Evolutionary conservation across 1,140 invertebrate genomes (phyloP), one percentile per base, ranked within the genome.

Genomic region (Drosophila oshimai): DNA sequence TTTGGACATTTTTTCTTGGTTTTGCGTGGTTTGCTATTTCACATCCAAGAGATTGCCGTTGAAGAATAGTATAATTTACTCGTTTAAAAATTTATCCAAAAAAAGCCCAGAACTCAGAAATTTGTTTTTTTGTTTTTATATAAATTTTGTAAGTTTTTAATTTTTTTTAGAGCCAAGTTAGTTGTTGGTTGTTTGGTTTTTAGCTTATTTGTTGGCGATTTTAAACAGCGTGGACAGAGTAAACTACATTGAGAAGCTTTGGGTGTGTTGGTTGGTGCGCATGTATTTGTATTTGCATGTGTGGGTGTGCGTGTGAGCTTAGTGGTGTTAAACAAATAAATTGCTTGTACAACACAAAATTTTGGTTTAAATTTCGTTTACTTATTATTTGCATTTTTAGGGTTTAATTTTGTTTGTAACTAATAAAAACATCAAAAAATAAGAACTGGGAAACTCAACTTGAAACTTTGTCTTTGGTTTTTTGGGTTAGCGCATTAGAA

Each of bases 81-180:
- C 28, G 13, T 10, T 62, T 62, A 33, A 33, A 28, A 17, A 42
- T 53, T 68, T 39, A 24, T 54, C 49, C 47, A 65, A 90, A 90
- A 89, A 90, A 90, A 87, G 89, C 89, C 89, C 89, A 90, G 89
- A 90, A 90, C 89, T 90, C 84, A 83, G 74, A 90, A 90, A 90
- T 83, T 90, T 90, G 83, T 86, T 90, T 80, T 89, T 68, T 64
- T 51, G 51, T 37, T 34, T 20, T 28, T 54, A 53, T 10, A 12
- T 46, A 46, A 34, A 12, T 37, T 54, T 67, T 28, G 7, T 15
- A 34, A 47, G 33, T 44, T 45, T 61, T 51, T 17, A 15, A 13
- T 24, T 41, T 71, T 60, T 36, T 71, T 79, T 55, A 67, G 68
- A 60, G 60, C 55, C 76, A 74, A 75, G 79, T 84, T 81, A 81